Conservation (phyloP, 2,888 invertebrate genomes). For the Dioctria linearis region DNA sequence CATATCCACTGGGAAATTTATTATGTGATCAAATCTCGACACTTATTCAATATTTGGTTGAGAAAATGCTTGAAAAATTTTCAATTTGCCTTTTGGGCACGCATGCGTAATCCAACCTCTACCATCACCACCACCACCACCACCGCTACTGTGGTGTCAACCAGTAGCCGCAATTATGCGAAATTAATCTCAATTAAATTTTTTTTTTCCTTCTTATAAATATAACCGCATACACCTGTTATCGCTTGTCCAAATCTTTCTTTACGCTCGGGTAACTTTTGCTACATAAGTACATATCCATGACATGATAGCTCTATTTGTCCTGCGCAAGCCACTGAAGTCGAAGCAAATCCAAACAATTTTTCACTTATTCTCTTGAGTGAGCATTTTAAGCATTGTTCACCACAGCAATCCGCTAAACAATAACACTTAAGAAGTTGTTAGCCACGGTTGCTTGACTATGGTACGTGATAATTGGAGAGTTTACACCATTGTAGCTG, state of each 20-base stretch:
- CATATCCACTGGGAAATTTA: too few species aligned
- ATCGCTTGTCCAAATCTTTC: conserved; percentile 25
- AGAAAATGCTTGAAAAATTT: too few species aligned
- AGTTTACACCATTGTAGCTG: background rate
- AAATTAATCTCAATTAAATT: conserved; percentile 35
- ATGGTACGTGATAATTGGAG: conserved; percentile 7
- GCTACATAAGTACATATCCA: background rate
- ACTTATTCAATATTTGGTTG: too few species aligned
- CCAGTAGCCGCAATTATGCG: conserved; percentile 5
- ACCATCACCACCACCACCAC: too few species aligned
- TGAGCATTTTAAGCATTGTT: background rate
- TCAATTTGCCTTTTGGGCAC: too few species aligned
- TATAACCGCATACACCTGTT: conserved; percentile 8
- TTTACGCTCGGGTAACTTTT: conserved; percentile 25
- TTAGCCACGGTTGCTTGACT: background rate
- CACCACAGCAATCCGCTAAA: background rate
- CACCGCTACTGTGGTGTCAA: too few species aligned
- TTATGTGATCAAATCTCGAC: too few species aligned
- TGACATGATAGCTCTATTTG: conserved; percentile 11
- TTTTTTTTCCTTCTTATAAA: background rate
- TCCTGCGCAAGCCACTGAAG: background rate
- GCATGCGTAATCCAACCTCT: too few species aligned
- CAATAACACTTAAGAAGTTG: conserved; percentile 16
- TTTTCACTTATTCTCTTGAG: background rate
- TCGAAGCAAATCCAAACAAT: background rate